Evolutionary conservation across 37 sponge, comb jelly and placozoan genomes (phyloP), one percentile per base, ranked within the genome.

Genomic region (Bolinopsis microptera): DNA sequence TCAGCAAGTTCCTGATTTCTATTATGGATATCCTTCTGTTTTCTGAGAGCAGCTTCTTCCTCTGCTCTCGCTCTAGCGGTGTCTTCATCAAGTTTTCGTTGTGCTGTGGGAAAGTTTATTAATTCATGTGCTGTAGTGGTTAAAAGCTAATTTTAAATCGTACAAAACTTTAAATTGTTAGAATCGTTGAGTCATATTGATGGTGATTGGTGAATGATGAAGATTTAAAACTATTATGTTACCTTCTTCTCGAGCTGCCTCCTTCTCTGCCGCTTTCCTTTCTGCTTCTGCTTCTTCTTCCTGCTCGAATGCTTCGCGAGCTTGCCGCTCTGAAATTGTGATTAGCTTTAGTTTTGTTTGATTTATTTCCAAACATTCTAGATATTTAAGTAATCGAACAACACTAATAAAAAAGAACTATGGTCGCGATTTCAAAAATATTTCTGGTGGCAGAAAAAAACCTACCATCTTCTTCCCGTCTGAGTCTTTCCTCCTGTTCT

Each of bases 171-270:
- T n/a, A n/a, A n/a, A n/a, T n/a, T n/a, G n/a, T n/a, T n/a, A n/a
- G n/a, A n/a, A n/a, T n/a, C n/a, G n/a, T n/a, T n/a, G n/a, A n/a
- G n/a, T n/a, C n/a, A n/a, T n/a, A n/a, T n/a, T n/a, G n/a, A n/a
- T n/a, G n/a, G n/a, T n/a, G 61, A 48, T 48, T 48, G 61, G 61
- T 18, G 61, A 5, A 5, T 48, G 61, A 48, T 5, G 5, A 5
- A 18, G 61, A 48, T 5, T 18, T 48, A 48, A 48, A 48, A 48
- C 61, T 48, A 13, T 13, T 48, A 48, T 48, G 5, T 41, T 40
- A 86, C 90, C 90, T 86, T 39, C 90, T 86, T 41, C 90, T 86
- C 90, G 9, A 2, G 90, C 90, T 1, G 90, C 90, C 26, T 86
- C 90, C 31, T 86, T 86, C 61, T 86, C 90, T 5, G 90, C 90